Percentiles rank a stretch among this genome's conserved stretches.
phyloP scores from a whole-genome alignment of 1,140 invertebrate genomes.

The Telenomus remus region DNA sequence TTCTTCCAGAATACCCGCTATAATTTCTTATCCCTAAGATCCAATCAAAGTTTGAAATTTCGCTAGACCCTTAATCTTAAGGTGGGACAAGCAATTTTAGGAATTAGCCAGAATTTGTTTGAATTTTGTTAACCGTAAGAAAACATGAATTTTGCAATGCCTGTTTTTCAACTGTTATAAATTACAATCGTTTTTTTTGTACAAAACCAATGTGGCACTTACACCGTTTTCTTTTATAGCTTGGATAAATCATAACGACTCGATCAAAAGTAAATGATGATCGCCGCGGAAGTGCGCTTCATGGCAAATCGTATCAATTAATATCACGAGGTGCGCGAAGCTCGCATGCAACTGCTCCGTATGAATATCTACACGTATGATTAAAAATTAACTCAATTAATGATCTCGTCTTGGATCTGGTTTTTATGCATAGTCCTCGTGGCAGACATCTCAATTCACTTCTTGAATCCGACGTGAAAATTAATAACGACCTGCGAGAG shows the following conservation, averaged over 20 bases:
- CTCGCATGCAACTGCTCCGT: slow-evolving; percentile 13
- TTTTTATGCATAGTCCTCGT: slow-evolving; percentile 32
- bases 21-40: slow-evolving; percentile 26
- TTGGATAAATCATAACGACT: slow-evolving; percentile 25
- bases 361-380: slow-evolving; percentile 31
- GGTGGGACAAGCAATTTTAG: no score
- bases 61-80: no score
- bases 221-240: slow-evolving; percentile 6
- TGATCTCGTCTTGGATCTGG: slow-evolving; percentile 23
- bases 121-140: no score
- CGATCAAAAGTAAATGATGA: slow-evolving; percentile 60
- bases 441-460: slow-evolving; percentile 40
- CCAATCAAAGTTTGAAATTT: slow-evolving; percentile 1
- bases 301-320: slow-evolving; percentile 65
- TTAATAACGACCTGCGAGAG: slow-evolving; percentile 33
- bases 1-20: slow-evolving; percentile 22
- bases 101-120: no score
- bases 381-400: slow-evolving; percentile 54
- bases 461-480: slow-evolving; percentile 25
- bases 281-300: slow-evolving; percentile 32
- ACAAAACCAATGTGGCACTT: no score
- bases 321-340: slow-evolving; percentile 38
- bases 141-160: no score
- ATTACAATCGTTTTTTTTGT: background rate
- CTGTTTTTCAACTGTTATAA: no score